Percentiles rank a stretch among this genome's conserved stretches.
Conservation (phyloP, 2,797 vertebrate genomes). For the Cynopterus sphinx region DNA sequence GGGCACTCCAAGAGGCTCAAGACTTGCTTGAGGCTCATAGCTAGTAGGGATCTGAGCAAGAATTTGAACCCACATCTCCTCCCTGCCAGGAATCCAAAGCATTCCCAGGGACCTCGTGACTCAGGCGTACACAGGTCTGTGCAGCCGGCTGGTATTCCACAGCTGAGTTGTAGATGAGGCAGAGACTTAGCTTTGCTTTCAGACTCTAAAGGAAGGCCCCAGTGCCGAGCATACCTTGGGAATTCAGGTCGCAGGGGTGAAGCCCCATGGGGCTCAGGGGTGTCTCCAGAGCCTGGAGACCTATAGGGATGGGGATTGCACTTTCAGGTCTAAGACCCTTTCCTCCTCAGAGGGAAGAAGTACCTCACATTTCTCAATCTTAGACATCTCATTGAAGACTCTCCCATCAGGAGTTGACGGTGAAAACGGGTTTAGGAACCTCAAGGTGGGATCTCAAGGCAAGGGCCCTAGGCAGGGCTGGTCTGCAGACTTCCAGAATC, state of each 20-base stretch:
- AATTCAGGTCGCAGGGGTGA: neutral
- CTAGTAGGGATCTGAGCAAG: no score
- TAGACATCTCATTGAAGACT: neutral
- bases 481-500: neutral
- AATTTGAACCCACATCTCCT: neutral
- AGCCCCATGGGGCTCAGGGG: neutral
- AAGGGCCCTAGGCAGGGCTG: neutral
- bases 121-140: neutral
- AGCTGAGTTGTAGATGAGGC: neutral
- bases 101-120: neutral
- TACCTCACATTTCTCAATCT: neutral
- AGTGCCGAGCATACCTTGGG: neutral
- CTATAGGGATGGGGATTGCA: neutral
- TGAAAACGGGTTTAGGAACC: neutral
- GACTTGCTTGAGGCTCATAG: neutral
- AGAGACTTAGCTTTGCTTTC: neutral
- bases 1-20: neutral
- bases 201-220: neutral
- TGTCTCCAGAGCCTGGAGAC: neutral
- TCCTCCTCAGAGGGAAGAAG: neutral
- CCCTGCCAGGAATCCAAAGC: rapidly evolving
- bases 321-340: neutral
- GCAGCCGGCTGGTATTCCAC: neutral
- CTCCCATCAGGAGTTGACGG: no score
- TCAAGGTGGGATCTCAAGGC: neutral